Conservation (phyloP, 2,888 invertebrate genomes). For the Bombylius major region DNA sequence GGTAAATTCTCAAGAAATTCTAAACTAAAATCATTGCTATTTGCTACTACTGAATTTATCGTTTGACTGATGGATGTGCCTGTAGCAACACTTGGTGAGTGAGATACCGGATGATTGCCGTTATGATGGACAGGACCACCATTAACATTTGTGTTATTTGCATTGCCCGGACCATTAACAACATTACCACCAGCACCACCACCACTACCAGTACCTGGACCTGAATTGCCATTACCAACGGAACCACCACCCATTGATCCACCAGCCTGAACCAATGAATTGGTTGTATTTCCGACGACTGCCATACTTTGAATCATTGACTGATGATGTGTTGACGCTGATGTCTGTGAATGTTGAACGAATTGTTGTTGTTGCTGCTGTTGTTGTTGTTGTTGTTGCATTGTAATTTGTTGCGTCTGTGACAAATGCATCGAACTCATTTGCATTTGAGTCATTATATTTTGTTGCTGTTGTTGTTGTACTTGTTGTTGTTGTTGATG, state of each 20-base stretch:
- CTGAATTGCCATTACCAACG: slow-evolving; percentile 7
- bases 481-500: slow-evolving; percentile 28
- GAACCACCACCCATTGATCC: slow-evolving; percentile 12
- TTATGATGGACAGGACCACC: slow-evolving; percentile 3
- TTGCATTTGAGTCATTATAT: slow-evolving; percentile 37
- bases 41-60: slow-evolving; percentile 35
- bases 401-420: slow-evolving; percentile 52
- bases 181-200: slow-evolving; percentile 13
- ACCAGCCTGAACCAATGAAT: slow-evolving; percentile 3
- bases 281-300: slow-evolving; percentile 9
- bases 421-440: slow-evolving; percentile 57
- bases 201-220: background rate
- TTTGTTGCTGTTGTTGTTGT: slow-evolving; percentile 17
- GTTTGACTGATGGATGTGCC: slow-evolving; percentile 27
- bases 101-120: slow-evolving; percentile 14
- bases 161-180: background rate
- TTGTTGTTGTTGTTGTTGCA: slow-evolving; percentile 35
- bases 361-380: slow-evolving; percentile 31
- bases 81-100: slow-evolving; percentile 19
- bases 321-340: slow-evolving; percentile 31
- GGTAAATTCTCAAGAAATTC: slow-evolving; percentile 78
- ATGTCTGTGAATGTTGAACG: slow-evolving; percentile 28
- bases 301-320: slow-evolving; percentile 26
- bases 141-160: background rate
- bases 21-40: slow-evolving; percentile 55